A percentile compares a stretch with the other conserved stretches of the same genome.
phyloP scores from a whole-genome alignment of 2,113 vertebrate genomes.

The Platysteira castanea region DNA sequence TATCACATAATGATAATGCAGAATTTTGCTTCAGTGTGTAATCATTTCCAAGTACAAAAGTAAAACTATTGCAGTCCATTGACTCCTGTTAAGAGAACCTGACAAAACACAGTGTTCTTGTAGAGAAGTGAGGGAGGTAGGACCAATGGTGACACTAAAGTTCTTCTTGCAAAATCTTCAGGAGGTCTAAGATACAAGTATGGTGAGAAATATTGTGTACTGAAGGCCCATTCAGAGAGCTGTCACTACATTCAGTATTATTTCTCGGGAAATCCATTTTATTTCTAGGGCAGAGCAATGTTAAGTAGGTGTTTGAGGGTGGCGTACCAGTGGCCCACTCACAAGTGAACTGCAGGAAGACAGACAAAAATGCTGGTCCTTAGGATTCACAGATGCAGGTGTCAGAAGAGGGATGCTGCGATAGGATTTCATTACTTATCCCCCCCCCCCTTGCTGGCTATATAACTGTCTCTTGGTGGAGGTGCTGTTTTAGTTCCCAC shows the following conservation, averaged over 20 bases:
- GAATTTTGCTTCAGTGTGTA: constrained; percentile 74
- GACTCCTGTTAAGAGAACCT: neutral
- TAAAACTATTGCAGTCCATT: neutral
- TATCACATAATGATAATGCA: constrained; percentile 74
- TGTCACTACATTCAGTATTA: neutral
- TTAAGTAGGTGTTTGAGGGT: constrained; percentile 40
- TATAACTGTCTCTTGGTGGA: constrained; percentile 14
- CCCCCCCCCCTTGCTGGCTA: neutral
- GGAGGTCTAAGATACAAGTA: neutral
- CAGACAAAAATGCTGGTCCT: neutral
- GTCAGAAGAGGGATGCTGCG: neutral
- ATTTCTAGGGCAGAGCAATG: neutral
- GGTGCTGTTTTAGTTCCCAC: constrained; percentile 10
- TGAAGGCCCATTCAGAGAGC: neutral
- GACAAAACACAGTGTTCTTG: neutral
- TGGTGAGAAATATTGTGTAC: neutral
- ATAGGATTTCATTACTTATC: neutral
- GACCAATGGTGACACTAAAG: neutral
- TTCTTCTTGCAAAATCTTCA: neutral
- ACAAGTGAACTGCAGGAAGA: neutral
- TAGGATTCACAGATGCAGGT: neutral
- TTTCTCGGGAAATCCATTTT: neutral
- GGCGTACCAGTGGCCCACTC: constrained; percentile 9
- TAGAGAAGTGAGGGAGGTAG: neutral
- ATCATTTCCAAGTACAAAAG: neutral